Conservation (phyloP, 2,797 vertebrate species). For the Falco novaeseelandiae region DNA sequence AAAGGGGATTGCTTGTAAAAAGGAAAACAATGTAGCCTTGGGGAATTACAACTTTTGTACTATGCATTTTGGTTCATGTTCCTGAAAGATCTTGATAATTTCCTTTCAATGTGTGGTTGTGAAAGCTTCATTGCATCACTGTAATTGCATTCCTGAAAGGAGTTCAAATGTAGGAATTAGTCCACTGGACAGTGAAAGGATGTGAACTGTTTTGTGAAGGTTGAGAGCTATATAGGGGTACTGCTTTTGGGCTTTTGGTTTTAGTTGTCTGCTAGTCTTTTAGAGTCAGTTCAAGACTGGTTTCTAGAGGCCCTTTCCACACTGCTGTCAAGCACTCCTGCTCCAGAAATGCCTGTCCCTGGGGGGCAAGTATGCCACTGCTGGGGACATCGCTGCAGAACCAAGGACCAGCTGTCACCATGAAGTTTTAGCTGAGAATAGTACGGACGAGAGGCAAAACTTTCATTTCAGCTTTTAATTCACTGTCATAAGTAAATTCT, state of each 20-base stretch:
- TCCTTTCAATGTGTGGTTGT: background rate
- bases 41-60: background rate
- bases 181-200: fast-evolving
- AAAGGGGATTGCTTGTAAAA: background rate
- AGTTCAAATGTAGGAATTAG: background rate
- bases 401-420: too few species aligned
- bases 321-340: background rate
- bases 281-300: too few species aligned
- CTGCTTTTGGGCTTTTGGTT: background rate
- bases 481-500: background rate
- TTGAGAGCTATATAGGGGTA: background rate
- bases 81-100: background rate
- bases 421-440: background rate
- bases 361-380: fast-evolving
- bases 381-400: too few species aligned
- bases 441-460: background rate
- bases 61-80: background rate
- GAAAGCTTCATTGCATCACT: background rate
- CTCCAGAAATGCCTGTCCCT: background rate
- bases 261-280: background rate
- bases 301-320: background rate
- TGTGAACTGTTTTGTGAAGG: background rate
- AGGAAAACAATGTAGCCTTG: background rate
- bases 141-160: background rate
- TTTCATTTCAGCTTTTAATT: slow-evolving; percentile 21